phyloP scores from a whole-genome alignment of 2,113 vertebrate species.

The Rhombomys opimus region DNA sequence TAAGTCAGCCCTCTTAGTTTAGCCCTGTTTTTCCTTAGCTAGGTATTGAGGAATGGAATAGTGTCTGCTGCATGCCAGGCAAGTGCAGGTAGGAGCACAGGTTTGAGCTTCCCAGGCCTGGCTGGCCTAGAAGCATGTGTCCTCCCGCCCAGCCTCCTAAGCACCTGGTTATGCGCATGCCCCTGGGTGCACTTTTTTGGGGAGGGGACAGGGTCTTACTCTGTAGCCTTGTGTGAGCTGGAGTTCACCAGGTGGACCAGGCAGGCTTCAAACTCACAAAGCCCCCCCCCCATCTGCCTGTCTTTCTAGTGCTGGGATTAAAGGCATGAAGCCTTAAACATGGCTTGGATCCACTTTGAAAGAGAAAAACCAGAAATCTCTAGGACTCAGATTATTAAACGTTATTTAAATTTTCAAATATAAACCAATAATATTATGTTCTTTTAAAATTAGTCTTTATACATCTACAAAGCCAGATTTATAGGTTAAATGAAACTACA shows the following conservation, averaged over 20 bases:
- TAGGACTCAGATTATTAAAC: constrained; percentile 35
- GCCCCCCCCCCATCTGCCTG: background rate
- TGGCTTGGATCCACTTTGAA: constrained; percentile 14
- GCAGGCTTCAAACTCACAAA: background rate
- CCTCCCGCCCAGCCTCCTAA: too few relatives aligned
- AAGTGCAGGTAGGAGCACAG: background rate
- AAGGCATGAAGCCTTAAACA: background rate
- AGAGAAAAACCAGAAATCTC: constrained; percentile 5
- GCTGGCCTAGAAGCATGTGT: background rate
- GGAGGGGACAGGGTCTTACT: background rate
- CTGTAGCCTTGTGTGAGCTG: background rate
- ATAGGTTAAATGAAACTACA: constrained; percentile 54
- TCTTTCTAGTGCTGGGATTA: background rate
- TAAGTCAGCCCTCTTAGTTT: background rate
- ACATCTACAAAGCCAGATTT: constrained; percentile 36
- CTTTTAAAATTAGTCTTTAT: constrained; percentile 57
- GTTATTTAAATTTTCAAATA: constrained; percentile 66
- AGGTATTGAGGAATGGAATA: background rate
- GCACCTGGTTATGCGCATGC: too few relatives aligned
- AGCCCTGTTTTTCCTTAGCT: background rate
- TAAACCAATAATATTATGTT: constrained; percentile 24
- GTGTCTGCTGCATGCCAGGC: background rate
- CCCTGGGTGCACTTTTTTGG: background rate
- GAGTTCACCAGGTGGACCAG: background rate
- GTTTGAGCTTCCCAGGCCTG: background rate